Evolutionary conservation across 2,888 invertebrate genomes (phyloP), one percentile per base, ranked within the genome.

Genomic region (Acronicta psi): DNA sequence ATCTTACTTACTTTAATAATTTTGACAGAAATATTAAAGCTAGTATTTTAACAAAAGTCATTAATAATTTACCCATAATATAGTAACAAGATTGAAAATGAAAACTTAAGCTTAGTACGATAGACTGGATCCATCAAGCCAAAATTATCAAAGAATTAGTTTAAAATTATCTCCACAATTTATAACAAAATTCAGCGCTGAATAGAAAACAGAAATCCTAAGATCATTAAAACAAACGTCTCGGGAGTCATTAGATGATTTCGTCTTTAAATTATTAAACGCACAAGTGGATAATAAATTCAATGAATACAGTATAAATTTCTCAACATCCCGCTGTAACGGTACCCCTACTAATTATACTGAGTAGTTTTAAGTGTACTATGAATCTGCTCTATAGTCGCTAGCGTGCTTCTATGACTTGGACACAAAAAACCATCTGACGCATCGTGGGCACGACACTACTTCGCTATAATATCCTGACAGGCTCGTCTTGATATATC

Each of bases 201-300:
- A 37, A 40, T 47, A 9, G 29, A 58, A 51, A 69, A 66, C 38
- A 56, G 38, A 68, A 64, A 54, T 54, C 43, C 23, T 14, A 18
- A 47, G 29, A 61, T 66, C 65, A 65, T 69, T 59, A 63, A 62
- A 64, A 58, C 59, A 59, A 73, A 69, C 38, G 44, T 46, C 59
- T 56, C 40, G 14, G 52, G 51, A 63, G 49, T 56, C 59, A 59
- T 69, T 68, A 69, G 14, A 61, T 60, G 71, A 73, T 73, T 69
- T 73, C 38, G 38, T 55, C 43, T 69, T 62, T 65, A 69, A 74
- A 74, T 73, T 69, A 70, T 75, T 72, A 68, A 68, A 57, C 57
- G 52, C 60, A 65, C 69, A 65, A 69, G 57, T 66, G 59, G 59
- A 72, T 77, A 73, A 71, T 72, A 69, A 75, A 72, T 77, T 75